These are phyloP conservation scores for Gryon sp. DNA, from an alignment of 1,140 invertebrate genomes.

Conservation along the genomic window DNA sequence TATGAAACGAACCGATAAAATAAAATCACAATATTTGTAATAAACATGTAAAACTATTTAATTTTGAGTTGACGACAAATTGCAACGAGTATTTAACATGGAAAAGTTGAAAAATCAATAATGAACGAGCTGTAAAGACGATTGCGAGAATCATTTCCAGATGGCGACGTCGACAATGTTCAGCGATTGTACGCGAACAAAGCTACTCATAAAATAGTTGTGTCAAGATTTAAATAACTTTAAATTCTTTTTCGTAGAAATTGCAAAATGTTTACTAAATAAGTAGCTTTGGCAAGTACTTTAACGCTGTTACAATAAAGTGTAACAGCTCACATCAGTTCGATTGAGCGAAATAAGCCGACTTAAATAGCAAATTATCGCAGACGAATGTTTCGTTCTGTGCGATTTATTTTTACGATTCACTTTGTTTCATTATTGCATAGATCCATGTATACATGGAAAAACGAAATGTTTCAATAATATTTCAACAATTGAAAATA, in stretches of 20 bases:
- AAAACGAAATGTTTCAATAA: no score
- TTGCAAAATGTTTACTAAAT: slow-evolving; percentile 39
- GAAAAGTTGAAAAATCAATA: slow-evolving; percentile 61
- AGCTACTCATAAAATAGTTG: slow-evolving; percentile 43
- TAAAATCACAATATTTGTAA: slow-evolving; percentile 19
- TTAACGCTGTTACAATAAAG: slow-evolving; percentile 25
- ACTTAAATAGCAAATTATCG: slow-evolving; percentile 35
- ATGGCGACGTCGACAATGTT: slow-evolving; percentile 49
- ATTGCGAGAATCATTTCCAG: slow-evolving; percentile 52
- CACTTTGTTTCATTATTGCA: slow-evolving; percentile 47
- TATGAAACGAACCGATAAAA: no score
- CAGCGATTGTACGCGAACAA: slow-evolving; percentile 23
- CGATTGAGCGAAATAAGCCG: neutral
- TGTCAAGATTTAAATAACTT: slow-evolving; percentile 36
- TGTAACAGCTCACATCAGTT: neutral
- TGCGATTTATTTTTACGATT: slow-evolving; percentile 47
- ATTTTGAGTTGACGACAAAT: slow-evolving; percentile 47
- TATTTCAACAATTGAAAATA: no score
- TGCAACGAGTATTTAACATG: slow-evolving; percentile 34
- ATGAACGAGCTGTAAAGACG: slow-evolving; percentile 51
- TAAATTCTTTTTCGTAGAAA: slow-evolving; percentile 33
- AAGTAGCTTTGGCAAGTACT: slow-evolving; percentile 28
- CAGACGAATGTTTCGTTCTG: slow-evolving; percentile 26
- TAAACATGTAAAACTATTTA: no score
- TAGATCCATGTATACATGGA: neutral